Conservation (phyloP, 2,113 vertebrate genomes). For the Trichechus manatus region DNA sequence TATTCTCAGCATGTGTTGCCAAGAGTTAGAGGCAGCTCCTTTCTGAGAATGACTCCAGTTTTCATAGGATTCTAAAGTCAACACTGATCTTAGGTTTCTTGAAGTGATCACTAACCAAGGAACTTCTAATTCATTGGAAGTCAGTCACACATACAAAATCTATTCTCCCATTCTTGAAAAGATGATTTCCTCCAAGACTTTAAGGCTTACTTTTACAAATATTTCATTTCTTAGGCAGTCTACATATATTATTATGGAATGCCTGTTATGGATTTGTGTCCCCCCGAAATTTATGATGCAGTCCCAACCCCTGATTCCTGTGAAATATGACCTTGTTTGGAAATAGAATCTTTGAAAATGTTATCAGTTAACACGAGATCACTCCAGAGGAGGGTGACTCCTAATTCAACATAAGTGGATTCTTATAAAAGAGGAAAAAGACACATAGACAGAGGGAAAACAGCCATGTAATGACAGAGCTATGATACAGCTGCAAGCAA, state of each 20-base stretch:
- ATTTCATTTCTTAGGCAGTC: background rate
- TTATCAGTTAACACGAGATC: too few species aligned
- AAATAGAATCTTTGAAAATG: too few species aligned
- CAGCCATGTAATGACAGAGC: too few species aligned
- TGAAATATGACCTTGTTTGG: too few species aligned
- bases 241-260: background rate
- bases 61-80: background rate
- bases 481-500: too few species aligned
- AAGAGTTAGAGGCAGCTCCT: background rate
- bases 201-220: background rate
- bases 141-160: background rate
- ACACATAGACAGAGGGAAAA: too few species aligned
- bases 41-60: background rate
- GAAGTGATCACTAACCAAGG: background rate
- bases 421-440: too few species aligned
- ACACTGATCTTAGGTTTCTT: background rate
- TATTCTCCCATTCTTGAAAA: background rate
- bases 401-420: too few species aligned
- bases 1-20: background rate
- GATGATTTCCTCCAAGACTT: background rate
- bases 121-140: background rate
- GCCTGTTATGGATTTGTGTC: too few species aligned
- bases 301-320: too few species aligned
- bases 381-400: too few species aligned
- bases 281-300: too few species aligned